Percentiles rank a stretch among this genome's conserved stretches.
Evolutionary conservation across 2,113 vertebrate species (phyloP).

Genomic region (Rhea americana): DNA sequence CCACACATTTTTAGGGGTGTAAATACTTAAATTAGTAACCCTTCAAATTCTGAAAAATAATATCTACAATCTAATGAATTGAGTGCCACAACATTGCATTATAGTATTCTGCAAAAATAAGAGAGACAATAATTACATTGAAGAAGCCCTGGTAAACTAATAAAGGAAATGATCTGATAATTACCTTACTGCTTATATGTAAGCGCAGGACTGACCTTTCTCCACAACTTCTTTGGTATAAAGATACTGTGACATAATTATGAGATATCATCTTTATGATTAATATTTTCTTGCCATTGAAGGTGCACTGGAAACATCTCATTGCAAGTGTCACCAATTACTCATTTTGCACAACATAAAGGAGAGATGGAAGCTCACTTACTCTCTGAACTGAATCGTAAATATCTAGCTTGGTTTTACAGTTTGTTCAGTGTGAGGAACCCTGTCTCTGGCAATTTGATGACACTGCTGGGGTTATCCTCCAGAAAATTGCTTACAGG

Average conservation of each 20-base stretch:
- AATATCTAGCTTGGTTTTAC: not conserved
- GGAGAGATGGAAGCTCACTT: not conserved
- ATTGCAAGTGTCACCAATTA: not conserved
- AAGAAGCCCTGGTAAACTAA: not conserved
- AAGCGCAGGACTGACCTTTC: not conserved
- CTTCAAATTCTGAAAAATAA: not conserved
- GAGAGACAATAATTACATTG: not conserved
- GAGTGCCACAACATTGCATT: not conserved
- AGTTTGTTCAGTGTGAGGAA: not conserved
- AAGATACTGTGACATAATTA: not conserved
- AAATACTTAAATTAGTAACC: not conserved
- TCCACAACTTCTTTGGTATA: not conserved
- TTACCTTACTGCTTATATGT: not conserved
- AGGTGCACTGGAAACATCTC: not conserved
- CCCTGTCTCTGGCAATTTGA: not conserved
- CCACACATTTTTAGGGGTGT: not conserved
- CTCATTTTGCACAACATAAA: not conserved
- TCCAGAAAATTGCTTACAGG: not conserved
- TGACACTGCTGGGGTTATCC: not conserved
- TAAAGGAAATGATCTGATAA: slow-evolving; percentile 6
- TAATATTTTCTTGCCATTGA: not conserved
- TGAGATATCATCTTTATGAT: not conserved
- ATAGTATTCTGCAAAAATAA: not conserved
- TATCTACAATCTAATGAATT: not conserved
- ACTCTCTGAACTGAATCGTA: not conserved